Percentiles rank a stretch among this genome's conserved stretches.
These are phyloP conservation scores for Panagrolaimus sp. DNA, from an alignment of 1,140 invertebrate genomes.

Conservation along the genomic window DNA sequence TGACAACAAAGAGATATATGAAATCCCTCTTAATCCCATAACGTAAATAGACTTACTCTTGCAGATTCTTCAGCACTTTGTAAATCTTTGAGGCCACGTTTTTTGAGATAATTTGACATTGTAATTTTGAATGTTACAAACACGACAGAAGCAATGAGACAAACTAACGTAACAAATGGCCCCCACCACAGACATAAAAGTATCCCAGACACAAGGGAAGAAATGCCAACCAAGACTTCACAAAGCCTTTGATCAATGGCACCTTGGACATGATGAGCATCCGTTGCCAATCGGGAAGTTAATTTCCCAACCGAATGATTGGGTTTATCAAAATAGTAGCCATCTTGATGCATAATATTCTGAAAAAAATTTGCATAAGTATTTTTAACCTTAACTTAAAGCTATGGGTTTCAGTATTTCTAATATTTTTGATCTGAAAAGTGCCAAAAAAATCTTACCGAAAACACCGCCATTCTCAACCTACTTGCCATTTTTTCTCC, in stretches of 20 bases:
- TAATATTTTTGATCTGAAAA: no score
- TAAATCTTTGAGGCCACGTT: conserved; percentile 38
- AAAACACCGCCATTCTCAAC: conserved; percentile 35
- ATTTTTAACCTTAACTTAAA: no score
- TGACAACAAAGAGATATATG: not conserved
- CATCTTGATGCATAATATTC: conserved; percentile 63
- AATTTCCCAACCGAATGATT: conserved; percentile 62
- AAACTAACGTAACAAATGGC: conserved; percentile 59
- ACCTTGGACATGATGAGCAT: conserved; percentile 63
- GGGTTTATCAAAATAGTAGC: conserved; percentile 63
- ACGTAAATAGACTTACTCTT: conserved; percentile 7
- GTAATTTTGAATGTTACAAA: conserved; percentile 35
- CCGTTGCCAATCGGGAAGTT: conserved; percentile 62
- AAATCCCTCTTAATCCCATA: no score
- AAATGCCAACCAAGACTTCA: conserved; percentile 55
- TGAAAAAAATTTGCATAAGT: no score
- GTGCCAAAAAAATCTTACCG: no score
- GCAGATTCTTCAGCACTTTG: conserved; percentile 26
- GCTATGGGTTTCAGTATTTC: no score
- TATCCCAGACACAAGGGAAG: conserved; percentile 60
- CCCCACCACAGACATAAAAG: conserved; percentile 59
- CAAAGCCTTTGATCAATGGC: conserved; percentile 62
- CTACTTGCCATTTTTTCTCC: conserved; percentile 38
- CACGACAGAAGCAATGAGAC: conserved; percentile 32
- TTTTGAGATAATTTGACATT: conserved; percentile 39